Evolutionary conservation across 2,797 vertebrate genomes (phyloP).

Genomic region (Pyrocephalus nanus): DNA sequence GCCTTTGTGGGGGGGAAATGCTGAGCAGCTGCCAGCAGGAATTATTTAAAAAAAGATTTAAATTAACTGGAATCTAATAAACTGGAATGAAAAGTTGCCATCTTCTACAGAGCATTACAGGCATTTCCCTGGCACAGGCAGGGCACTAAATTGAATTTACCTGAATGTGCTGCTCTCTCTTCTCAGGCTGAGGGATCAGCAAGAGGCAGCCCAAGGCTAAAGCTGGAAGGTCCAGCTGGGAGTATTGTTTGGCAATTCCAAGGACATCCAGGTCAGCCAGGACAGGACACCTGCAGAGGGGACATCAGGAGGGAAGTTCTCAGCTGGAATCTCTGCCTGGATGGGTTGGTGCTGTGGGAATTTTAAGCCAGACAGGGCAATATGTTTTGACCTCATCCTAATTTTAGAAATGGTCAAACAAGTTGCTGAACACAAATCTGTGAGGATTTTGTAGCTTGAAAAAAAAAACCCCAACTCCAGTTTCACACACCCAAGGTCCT

Average conservation of each 20-base stretch:
- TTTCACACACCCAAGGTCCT: not conserved
- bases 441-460: not conserved
- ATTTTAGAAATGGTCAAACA: not conserved
- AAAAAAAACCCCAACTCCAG: not conserved
- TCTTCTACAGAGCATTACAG: too few relatives aligned
- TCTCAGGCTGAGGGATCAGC: constrained; percentile 85
- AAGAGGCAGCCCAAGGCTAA: constrained; percentile 90
- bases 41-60: not conserved
- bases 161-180: constrained; percentile 87
- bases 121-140: not conserved
- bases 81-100: not conserved
- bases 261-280: constrained; percentile 88
- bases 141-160: constrained; percentile 62
- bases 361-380: not conserved
- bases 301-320: not conserved
- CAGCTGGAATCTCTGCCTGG: not conserved
- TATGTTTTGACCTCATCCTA: not conserved
- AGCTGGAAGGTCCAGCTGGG: constrained; percentile 86
- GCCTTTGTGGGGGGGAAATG: not conserved
- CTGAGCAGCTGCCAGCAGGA: not conserved
- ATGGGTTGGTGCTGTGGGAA: not conserved
- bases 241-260: constrained; percentile 89
- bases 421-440: not conserved
- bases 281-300: constrained; percentile 87
- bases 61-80: not conserved